A percentile compares a stretch with the other conserved stretches of the same genome.
phyloP scores from a whole-genome alignment of 2,888 invertebrate genomes.

The Capitulum mitella region DNA sequence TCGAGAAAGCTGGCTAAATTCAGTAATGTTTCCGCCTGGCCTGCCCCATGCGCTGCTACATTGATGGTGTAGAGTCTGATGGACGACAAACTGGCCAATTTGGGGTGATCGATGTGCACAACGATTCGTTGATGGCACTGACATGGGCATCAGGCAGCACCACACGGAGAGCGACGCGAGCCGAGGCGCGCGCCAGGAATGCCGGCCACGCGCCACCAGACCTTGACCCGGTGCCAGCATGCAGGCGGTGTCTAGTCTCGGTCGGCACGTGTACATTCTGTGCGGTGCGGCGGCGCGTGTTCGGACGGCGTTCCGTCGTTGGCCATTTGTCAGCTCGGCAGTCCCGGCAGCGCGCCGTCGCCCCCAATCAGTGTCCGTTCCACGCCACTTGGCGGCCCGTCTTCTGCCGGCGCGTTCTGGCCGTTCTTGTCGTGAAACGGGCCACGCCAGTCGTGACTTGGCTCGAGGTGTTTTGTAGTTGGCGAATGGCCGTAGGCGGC shows the following conservation, averaged over 20 bases:
- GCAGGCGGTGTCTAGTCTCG: background rate
- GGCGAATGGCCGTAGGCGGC: background rate
- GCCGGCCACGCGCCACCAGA: background rate
- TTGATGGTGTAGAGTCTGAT: no score
- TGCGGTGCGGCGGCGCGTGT: background rate
- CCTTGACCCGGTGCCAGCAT: background rate
- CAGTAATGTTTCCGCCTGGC: no score
- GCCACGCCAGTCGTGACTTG: constrained; percentile 1
- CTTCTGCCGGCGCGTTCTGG: constrained; percentile 32
- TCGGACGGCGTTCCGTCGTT: background rate
- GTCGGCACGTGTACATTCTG: background rate
- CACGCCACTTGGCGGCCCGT: constrained; percentile 26
- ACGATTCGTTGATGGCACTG: no score
- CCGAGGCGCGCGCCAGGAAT: no score
- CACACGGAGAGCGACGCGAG: no score
- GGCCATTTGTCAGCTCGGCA: constrained; percentile 14
- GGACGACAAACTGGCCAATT: no score
- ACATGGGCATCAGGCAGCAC: no score
- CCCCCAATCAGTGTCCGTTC: constrained; percentile 29
- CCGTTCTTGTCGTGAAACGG: constrained; percentile 26
- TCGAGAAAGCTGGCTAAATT: no score
- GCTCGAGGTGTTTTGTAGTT: background rate
- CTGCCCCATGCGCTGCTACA: no score
- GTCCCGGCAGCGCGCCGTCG: constrained; percentile 29
- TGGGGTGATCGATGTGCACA: no score